Evolutionary conservation across 1,140 invertebrate genomes (phyloP).

Genomic region (Ptiloglossa arizonensis): DNA sequence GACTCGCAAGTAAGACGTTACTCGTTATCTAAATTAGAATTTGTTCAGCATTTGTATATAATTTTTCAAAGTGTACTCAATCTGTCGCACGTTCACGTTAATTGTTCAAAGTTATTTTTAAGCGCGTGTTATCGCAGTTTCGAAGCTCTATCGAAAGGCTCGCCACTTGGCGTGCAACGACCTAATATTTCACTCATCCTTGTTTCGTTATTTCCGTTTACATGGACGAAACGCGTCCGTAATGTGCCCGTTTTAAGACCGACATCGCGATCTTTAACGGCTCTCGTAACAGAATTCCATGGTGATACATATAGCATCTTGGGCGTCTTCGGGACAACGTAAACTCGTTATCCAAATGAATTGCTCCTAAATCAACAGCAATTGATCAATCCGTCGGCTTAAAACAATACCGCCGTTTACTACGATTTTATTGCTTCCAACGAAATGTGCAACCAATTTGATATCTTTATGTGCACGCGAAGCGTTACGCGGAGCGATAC

Average conservation of each 20-base stretch:
- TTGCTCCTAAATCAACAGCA: conserved; percentile 3
- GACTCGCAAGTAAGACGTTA: too few relatives aligned
- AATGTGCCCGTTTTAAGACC: neutral
- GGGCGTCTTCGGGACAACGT: neutral
- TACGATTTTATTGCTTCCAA: conserved; percentile 15
- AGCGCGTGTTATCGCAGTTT: too few relatives aligned
- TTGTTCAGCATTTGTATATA: too few relatives aligned
- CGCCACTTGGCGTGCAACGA: too few relatives aligned
- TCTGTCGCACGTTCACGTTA: too few relatives aligned
- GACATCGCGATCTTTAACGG: conserved; percentile 2
- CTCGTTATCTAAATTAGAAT: too few relatives aligned
- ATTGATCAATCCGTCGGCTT: conserved; percentile 23
- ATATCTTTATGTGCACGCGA: conserved; percentile 5
- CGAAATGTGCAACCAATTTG: neutral
- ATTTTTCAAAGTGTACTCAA: too few relatives aligned
- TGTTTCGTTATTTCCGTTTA: conserved; percentile 20
- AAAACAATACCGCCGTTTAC: conserved; percentile 18
- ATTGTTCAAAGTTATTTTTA: too few relatives aligned
- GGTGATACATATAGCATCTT: conserved; percentile 8
- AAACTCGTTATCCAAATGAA: conserved; percentile 20
- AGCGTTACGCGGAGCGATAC: neutral
- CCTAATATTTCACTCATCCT: conserved; percentile 23
- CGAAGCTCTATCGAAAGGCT: too few relatives aligned
- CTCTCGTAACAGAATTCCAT: conserved; percentile 10
- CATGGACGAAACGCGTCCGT: neutral